phyloP scores from a whole-genome alignment of 53 echinoderm and acorn worm genomes.

The Holothuria leucospilota region DNA sequence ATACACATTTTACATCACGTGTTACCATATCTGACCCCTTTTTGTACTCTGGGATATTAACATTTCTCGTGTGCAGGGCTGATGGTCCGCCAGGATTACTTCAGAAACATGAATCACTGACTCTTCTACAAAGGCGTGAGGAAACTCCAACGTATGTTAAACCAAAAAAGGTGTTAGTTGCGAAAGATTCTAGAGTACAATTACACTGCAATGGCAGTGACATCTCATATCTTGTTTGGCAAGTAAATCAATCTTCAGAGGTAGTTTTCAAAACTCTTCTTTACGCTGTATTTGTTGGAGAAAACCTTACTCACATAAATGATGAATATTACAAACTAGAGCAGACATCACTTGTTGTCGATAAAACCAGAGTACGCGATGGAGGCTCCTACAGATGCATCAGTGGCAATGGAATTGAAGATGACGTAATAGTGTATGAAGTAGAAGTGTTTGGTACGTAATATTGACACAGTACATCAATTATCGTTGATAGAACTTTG shows the following conservation, averaged over 20 bases:
- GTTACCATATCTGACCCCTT: too few species aligned
- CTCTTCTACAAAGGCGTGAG: background rate
- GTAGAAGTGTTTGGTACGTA: background rate
- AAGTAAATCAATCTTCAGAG: background rate
- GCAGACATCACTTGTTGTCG: background rate
- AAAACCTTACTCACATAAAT: too few species aligned
- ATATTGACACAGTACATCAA: too few species aligned
- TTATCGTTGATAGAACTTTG: too few species aligned
- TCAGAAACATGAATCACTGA: background rate
- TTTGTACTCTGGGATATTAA: too few species aligned
- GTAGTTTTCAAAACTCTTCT: background rate
- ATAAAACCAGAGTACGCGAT: background rate
- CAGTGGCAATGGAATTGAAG: background rate
- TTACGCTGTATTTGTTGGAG: too few species aligned
- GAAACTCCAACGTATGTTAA: too few species aligned
- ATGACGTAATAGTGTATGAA: background rate
- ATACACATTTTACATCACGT: too few species aligned
- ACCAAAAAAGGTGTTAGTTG: background rate
- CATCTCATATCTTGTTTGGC: background rate
- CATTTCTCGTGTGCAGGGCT: background rate
- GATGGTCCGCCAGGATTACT: background rate
- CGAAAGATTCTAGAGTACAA: background rate
- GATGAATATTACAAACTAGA: too few species aligned
- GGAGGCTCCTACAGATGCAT: background rate
- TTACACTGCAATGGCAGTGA: background rate